Evolutionary conservation across 2,888 invertebrate species (phyloP), one percentile per base, ranked within the genome.

Genomic region (Dasypogon diadema): DNA sequence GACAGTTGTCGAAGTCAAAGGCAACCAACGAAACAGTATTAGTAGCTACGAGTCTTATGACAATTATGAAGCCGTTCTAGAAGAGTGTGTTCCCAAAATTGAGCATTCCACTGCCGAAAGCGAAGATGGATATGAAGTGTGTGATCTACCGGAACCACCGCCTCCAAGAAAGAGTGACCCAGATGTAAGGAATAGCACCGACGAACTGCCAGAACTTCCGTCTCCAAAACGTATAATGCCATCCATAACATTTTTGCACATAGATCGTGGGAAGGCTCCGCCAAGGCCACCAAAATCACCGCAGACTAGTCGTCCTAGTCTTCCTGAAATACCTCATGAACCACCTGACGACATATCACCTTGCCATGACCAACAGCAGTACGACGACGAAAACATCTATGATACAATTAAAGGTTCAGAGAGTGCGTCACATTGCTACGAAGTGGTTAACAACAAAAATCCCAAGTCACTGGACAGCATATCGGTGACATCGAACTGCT

Each of bases 371-470:
- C 30, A 24, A 4, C n/a, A 76, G 14, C 21, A 81, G 74, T 80
- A 81, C 12, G 82, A 87, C 37, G 87, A 85, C 18, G 90, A 90
- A 79, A 90, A 90, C 80, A 90, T 91, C 78, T 90, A 91, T 79
- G 90, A 90, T 78, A 89, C 89, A 0, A 90, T 90, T 77, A 90
- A 89, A 80, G 88, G 89, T 55, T 83, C 84, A 1, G 89, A 89
- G 74, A 87, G 84, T 0, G 83, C 82, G 1, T 88, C 89, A 0
- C 81, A 83, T 34, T 83, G 83, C 77, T 85, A 85, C 74, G 86
- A 86, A 58, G 81, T 82, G 8, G 58, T 85, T 26, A 55, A 74
- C 48, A 60, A 75, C 68, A 63, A 80, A 79, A 78, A 77, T 58
- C 78, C 42, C 63, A 80, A 79, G 65, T 77, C 80, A 14, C 55